Evolutionary conservation across 2,797 vertebrate genomes (phyloP), one percentile per base, ranked within the genome.

Genomic region (Premnoplex brunnescens): DNA sequence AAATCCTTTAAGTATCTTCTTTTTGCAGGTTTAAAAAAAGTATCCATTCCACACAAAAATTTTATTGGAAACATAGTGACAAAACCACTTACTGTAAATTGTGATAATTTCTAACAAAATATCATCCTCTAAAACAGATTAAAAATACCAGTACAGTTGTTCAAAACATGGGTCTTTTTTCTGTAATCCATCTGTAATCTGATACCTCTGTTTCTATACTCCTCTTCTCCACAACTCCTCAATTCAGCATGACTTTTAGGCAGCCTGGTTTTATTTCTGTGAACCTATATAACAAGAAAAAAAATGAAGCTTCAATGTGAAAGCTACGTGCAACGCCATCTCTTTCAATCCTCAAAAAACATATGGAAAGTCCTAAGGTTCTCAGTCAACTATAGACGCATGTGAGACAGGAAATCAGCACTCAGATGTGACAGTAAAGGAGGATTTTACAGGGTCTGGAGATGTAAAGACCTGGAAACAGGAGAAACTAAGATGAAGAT

Each of bases 251-350:
- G 89, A 99, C 98, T 97, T 99, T 98, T 96, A 99, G 92, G 83
- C 98, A 98, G 91, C 99, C 99, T 77, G 97, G 97, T 96, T 99
- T 99, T 97, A 98, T 98, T 98, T 99, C 99, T 78, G 98, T 98
- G 96, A 98, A 99, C 98, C 99, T 99, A 98, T n/a, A 94, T 97
- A 97, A 96, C 3, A 30, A 97, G 66, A 96, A 91, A 73, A 73
- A 30, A 96, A 64, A 97, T 52, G 64, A 90, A 72, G 66, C 39
- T 96, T 97, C 87, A 97, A 95, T 71, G 69, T 62, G 64, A 75
- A 73, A 74, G 82, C 72, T 58, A 41, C 4, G 22, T n/a, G 28
- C 67, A 74, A 28, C 39, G 23, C n/a, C 64, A 72, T 39, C 43
- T 15, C 41, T 48, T 64, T 74, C 49, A 78, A 75, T 58, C 76